Evolutionary conservation across 2,888 invertebrate genomes (phyloP).

Genomic region (Acrobasis consociella): DNA sequence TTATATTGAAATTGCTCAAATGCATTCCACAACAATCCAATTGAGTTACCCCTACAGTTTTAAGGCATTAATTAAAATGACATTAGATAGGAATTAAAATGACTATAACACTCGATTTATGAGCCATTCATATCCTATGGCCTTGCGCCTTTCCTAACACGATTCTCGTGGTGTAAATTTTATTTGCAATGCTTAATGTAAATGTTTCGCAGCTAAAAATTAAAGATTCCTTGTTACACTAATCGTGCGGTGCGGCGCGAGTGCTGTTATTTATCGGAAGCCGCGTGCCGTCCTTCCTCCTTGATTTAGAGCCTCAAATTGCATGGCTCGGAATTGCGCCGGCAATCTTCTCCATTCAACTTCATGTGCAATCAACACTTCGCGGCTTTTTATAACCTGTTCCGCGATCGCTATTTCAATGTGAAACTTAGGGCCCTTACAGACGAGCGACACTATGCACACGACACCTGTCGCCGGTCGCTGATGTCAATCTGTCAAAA

Average conservation of each 20-base stretch:
- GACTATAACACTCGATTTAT: too few relatives aligned
- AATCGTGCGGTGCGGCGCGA: constrained; percentile 59
- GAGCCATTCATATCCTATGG: too few relatives aligned
- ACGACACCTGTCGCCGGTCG: too few relatives aligned
- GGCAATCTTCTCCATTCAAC: constrained; percentile 58
- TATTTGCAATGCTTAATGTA: constrained; percentile 54
- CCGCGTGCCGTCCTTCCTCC: constrained; percentile 53
- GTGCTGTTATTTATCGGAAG: constrained; percentile 77
- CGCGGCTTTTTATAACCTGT: constrained; percentile 30
- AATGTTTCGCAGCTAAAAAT: constrained; percentile 50
- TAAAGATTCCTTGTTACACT: constrained; percentile 69
- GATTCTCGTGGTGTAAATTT: neutral
- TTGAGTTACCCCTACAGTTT: too few relatives aligned
- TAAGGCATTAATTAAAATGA: too few relatives aligned
- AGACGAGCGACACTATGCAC: too few relatives aligned
- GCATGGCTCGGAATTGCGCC: constrained; percentile 62
- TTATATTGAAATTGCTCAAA: too few relatives aligned
- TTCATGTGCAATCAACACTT: constrained; percentile 56
- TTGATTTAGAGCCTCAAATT: constrained; percentile 80
- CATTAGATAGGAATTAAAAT: too few relatives aligned
- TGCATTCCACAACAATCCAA: too few relatives aligned
- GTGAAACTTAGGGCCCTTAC: too few relatives aligned
- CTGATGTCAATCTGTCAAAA: too few relatives aligned
- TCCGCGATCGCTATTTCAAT: constrained; percentile 5
- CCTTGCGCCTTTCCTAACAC: too few relatives aligned